These are phyloP conservation scores for Colistium nudipinnis DNA, from an alignment of 2,113 vertebrate species.

Conservation along the genomic window DNA sequence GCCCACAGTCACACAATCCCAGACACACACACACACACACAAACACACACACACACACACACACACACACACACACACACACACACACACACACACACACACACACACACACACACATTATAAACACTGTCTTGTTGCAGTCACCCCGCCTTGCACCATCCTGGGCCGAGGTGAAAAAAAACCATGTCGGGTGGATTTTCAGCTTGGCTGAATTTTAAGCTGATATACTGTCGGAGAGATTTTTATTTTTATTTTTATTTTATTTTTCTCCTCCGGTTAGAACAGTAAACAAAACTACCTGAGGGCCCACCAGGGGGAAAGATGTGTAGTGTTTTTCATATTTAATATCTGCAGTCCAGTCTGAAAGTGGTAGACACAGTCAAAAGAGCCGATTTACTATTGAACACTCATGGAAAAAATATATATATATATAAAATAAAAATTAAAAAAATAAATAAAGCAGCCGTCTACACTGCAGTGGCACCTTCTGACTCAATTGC, in stretches of 20 bases:
- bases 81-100: no score
- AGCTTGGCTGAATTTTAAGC: not conserved
- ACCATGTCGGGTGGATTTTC: not conserved
- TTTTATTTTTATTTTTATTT: not conserved
- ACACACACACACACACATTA: not conserved
- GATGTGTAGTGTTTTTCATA: not conserved
- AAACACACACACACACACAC: not conserved
- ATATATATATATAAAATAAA: not conserved
- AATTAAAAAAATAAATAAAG: slow-evolving; percentile 5
- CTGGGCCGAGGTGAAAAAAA: not conserved
- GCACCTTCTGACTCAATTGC: slow-evolving; percentile 1
- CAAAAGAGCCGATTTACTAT: slow-evolving; percentile 10
- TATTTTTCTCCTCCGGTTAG: not conserved
- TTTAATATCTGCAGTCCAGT: not conserved
- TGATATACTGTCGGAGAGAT: not conserved
- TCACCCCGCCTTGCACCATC: not conserved
- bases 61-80: not conserved
- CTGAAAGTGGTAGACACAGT: not conserved
- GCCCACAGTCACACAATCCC: not conserved
- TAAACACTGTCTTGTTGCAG: not conserved
- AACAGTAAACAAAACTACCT: not conserved
- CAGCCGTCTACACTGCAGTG: not conserved
- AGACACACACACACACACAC: not conserved
- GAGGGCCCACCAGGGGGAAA: not conserved
- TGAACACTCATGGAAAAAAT: not conserved